Conservation (phyloP, 2,113 vertebrate species). For the Zootoca vivipara region DNA sequence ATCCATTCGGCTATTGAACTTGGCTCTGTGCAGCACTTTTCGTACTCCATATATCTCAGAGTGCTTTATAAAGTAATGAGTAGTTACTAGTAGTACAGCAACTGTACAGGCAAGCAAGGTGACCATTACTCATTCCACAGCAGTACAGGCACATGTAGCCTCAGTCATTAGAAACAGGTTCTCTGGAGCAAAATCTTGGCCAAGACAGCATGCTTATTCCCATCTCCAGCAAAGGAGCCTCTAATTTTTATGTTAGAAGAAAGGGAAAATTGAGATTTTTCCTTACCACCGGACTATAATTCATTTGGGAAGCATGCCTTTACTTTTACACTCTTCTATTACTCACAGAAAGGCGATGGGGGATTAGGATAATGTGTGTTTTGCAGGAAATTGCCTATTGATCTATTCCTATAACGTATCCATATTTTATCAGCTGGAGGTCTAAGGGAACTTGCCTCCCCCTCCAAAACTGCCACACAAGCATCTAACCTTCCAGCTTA, state of each 20-base stretch:
- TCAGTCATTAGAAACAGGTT: background rate
- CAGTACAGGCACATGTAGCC: background rate
- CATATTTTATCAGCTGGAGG: background rate
- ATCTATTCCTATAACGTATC: background rate
- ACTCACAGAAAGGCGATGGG: background rate
- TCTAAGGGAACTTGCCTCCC: background rate
- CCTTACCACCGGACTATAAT: background rate
- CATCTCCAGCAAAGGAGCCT: background rate
- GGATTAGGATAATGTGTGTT: background rate
- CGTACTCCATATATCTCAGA: slow-evolving; percentile 13
- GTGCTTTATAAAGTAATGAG: slow-evolving; percentile 29
- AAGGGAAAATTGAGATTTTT: background rate
- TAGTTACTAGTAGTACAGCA: slow-evolving; percentile 1
- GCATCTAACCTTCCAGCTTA: background rate
- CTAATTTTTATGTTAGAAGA: background rate
- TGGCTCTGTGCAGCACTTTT: slow-evolving; percentile 3
- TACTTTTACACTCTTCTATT: background rate
- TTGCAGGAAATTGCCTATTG: background rate
- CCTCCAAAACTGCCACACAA: background rate
- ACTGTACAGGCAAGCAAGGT: background rate
- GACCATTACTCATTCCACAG: slow-evolving; percentile 1
- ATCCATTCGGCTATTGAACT: slow-evolving; percentile 10
- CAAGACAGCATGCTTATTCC: background rate
- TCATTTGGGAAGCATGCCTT: background rate
- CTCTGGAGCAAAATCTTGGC: background rate